Evolutionary conservation across 2,888 invertebrate genomes (phyloP).

Genomic region (Zhuqinia jingwanae): DNA sequence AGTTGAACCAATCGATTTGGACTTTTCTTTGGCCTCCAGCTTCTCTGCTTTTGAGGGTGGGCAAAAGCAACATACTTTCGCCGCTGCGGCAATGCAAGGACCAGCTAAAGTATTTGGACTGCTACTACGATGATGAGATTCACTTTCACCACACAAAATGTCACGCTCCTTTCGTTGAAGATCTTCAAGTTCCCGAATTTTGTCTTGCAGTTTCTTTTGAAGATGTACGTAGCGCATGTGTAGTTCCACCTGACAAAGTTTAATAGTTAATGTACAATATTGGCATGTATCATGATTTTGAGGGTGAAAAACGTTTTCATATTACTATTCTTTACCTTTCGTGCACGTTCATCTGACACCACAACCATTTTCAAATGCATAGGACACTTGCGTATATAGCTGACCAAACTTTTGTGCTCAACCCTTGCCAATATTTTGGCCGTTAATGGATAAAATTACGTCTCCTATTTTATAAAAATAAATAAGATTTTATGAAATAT

Average conservation of each 20-base stretch:
- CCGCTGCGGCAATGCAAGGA: conserved; percentile 75
- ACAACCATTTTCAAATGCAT: conserved; percentile 97
- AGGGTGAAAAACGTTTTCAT: neutral
- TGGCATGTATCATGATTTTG: neutral
- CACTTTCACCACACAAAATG: conserved; percentile 81
- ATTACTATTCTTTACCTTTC: conserved; percentile 86
- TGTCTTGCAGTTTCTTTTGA: conserved; percentile 90
- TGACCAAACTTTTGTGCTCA: conserved; percentile 95
- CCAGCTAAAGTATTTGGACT: conserved; percentile 72
- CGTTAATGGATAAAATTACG: conserved; percentile 97
- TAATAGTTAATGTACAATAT: no score
- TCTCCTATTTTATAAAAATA: conserved; percentile 84
- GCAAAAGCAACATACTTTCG: conserved; percentile 78
- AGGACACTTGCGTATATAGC: conserved; percentile 94
- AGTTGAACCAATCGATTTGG: conserved; percentile 74
- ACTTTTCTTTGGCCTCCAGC: conserved; percentile 76
- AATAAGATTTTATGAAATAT: no score
- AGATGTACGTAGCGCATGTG: conserved; percentile 96
- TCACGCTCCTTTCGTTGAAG: conserved; percentile 91
- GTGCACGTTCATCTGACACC: conserved; percentile 96
- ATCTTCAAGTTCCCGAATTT: conserved; percentile 92
- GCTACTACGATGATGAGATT: conserved; percentile 49
- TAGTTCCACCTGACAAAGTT: conserved; percentile 87
- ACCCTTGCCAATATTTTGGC: conserved; percentile 96
- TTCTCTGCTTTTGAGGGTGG: conserved; percentile 71